These are phyloP conservation scores for Ammodytes dubius DNA, from an alignment of 2,113 vertebrate species.

Conservation along the genomic window DNA sequence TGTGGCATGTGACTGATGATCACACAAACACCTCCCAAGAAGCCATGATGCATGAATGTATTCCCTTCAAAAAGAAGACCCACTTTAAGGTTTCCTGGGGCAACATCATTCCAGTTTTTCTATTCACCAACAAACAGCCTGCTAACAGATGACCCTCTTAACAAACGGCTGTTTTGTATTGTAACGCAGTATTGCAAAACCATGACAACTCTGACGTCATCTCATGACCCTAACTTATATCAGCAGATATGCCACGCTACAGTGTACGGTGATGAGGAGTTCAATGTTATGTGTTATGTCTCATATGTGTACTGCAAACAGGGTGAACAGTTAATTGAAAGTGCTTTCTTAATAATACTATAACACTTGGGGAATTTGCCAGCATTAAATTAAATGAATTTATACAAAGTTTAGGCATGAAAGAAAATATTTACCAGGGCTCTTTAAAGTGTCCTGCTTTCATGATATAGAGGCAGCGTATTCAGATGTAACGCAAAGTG, in stretches of 20 bases:
- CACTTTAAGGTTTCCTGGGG: constrained; percentile 34
- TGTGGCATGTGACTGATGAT: constrained; percentile 52
- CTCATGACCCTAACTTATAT: constrained; percentile 25
- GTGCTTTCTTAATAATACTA: not conserved
- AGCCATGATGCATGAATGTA: constrained; percentile 44
- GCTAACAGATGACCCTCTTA: constrained; percentile 42
- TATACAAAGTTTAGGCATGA: not conserved
- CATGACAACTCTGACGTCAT: constrained; percentile 51
- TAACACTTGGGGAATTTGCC: not conserved
- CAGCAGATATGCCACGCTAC: constrained; percentile 32
- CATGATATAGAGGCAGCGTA: not conserved
- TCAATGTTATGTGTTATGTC: not conserved
- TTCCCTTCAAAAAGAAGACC: constrained; percentile 44
- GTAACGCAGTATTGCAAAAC: constrained; percentile 26
- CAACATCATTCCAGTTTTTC: constrained; percentile 38
- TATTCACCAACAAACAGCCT: constrained; percentile 45
- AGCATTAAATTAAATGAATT: not conserved
- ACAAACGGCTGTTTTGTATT: constrained; percentile 67
- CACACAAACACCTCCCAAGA: constrained; percentile 24
- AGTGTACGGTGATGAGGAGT: not conserved
- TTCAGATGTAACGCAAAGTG: constrained; percentile 10
- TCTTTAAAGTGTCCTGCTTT: not conserved
- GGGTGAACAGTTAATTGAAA: not conserved
- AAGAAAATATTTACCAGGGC: not conserved
- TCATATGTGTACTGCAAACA: not conserved